Conservation (phyloP, 2,113 vertebrate species). For the Etia nguti region DNA sequence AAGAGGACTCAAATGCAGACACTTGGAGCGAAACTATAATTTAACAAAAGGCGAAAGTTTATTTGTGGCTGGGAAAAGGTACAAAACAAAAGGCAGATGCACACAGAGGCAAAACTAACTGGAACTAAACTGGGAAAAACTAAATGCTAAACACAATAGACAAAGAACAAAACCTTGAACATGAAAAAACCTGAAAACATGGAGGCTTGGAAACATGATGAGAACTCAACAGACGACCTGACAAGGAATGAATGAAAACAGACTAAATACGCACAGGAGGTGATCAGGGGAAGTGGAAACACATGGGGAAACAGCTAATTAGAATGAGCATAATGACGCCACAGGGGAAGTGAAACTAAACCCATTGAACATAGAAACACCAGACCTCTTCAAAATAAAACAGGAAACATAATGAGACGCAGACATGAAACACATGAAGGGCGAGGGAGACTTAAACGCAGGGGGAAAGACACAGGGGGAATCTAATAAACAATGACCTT, state of each 20-base stretch:
- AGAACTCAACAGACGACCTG: background rate
- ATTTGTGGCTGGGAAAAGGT: background rate
- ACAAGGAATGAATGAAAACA: rapidly evolving
- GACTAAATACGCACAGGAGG: background rate
- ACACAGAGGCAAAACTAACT: background rate
- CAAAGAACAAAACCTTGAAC: background rate
- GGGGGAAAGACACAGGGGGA: background rate
- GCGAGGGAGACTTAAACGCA: background rate
- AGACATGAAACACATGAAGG: background rate
- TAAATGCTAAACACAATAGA: background rate
- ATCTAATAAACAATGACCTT: background rate
- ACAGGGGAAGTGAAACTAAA: background rate
- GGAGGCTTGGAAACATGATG: background rate
- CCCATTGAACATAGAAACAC: background rate
- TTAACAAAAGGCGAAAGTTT: background rate
- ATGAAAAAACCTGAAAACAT: background rate
- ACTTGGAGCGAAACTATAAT: background rate
- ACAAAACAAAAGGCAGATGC: background rate
- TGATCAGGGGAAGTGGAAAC: background rate
- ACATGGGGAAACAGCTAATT: background rate
- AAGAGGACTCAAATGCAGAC: background rate
- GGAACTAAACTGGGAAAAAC: background rate
- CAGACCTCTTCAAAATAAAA: background rate
- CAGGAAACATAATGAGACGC: background rate
- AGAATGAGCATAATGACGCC: background rate